Evolutionary conservation across 2,797 vertebrate genomes (phyloP).

Genomic region (Cirrhinus molitorella): DNA sequence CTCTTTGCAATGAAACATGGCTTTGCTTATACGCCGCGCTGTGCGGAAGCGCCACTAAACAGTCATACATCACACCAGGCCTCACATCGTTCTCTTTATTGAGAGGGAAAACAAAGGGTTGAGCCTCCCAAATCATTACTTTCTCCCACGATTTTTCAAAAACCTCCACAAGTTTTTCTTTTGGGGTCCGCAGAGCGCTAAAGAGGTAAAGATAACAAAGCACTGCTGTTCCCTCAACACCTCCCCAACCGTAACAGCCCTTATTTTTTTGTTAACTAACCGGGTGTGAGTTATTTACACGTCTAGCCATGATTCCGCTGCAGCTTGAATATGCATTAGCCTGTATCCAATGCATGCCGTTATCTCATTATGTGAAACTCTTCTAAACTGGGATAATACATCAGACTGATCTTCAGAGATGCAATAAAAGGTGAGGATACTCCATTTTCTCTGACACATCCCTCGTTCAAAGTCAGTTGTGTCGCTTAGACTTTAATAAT

Average conservation of each 20-base stretch:
- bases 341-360: constrained; percentile 26
- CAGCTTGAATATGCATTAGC: constrained; percentile 58
- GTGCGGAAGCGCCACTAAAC: constrained; percentile 83
- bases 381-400: constrained; percentile 50
- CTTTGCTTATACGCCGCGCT: constrained; percentile 93
- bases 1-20: constrained; percentile 93
- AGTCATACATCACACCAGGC: constrained; percentile 92
- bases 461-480: constrained; percentile 69
- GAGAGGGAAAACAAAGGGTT: constrained; percentile 99
- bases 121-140: constrained; percentile 97
- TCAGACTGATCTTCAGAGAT: constrained; percentile 58
- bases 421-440: constrained; percentile 67
- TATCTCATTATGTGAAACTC: constrained; percentile 54
- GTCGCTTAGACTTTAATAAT: constrained; percentile 78
- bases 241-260: constrained; percentile 74
- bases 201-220: constrained; percentile 91
- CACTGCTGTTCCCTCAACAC: constrained; percentile 88
- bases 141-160: constrained; percentile 94
- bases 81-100: constrained; percentile 96
- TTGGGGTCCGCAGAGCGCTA: constrained; percentile 86
- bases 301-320: constrained; percentile 26
- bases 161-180: constrained; percentile 93
- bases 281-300: constrained; percentile 58
- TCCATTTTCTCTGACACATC: constrained; percentile 66
- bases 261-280: constrained; percentile 53